Conservation (phyloP, 2,888 invertebrate species). For the Craniophora ligustri region DNA sequence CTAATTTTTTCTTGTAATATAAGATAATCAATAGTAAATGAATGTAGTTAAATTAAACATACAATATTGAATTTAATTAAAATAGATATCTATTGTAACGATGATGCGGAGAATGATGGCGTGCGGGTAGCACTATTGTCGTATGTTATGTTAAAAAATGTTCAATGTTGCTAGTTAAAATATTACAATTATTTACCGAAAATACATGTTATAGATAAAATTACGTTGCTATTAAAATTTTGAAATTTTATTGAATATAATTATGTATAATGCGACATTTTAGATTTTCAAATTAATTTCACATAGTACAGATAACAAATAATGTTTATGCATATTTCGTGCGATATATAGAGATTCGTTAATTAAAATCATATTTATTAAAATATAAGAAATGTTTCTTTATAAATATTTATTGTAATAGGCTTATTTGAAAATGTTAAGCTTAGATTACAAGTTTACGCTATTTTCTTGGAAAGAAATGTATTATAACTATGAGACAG, state of each 20-base stretch:
- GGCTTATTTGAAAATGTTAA: conserved; percentile 4
- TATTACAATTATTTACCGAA: conserved; percentile 47
- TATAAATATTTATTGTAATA: conserved; percentile 43
- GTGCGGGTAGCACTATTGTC: conserved; percentile 74
- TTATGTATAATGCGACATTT: conserved; percentile 11
- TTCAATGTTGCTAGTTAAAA: conserved; percentile 63
- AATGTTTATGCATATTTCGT: conserved; percentile 30
- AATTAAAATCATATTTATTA: conserved; percentile 44
- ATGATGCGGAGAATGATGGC: conserved; percentile 56
- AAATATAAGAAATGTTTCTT: conserved; percentile 42
- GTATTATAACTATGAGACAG: conserved; percentile 20
- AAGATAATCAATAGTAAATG: conserved; percentile 53
- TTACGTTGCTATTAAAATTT: conserved; percentile 51
- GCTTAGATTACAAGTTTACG: conserved; percentile 36
- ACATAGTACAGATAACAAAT: conserved; percentile 27
- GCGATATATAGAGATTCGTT: conserved; percentile 39
- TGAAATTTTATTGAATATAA: conserved; percentile 50
- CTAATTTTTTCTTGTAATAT: conserved; percentile 25
- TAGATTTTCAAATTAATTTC: conserved; percentile 35
- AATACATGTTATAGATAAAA: conserved; percentile 49
- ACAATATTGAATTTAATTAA: conserved; percentile 67
- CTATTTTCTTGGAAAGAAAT: conserved; percentile 44
- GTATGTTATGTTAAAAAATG: conserved; percentile 54
- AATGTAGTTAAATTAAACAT: conserved; percentile 65
- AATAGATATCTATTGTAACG: conserved; percentile 54